Percentiles rank a stretch among this genome's conserved stretches.
phyloP scores from a whole-genome alignment of 2,113 vertebrate genomes.

The Lophotis ruficrista region DNA sequence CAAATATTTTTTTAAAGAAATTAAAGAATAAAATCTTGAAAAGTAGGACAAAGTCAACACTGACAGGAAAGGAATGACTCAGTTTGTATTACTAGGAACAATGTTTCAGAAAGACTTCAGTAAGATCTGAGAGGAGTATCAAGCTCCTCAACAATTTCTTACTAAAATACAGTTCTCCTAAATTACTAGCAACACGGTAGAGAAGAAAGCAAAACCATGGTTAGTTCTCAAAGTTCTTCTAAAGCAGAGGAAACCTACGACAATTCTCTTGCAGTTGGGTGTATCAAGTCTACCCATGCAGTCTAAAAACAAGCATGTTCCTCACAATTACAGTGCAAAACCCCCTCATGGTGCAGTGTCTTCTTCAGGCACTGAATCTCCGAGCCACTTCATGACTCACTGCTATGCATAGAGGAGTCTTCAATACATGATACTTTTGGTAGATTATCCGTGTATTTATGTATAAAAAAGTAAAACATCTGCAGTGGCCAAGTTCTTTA shows the following conservation, averaged over 20 bases:
- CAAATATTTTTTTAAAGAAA: not conserved
- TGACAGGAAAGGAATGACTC: not conserved
- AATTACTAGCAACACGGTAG: not conserved
- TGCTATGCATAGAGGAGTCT: not conserved
- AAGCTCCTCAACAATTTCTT: not conserved
- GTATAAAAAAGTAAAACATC: not conserved
- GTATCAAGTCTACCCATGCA: not conserved
- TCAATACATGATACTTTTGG: not conserved
- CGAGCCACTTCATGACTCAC: not conserved
- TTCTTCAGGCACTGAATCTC: not conserved
- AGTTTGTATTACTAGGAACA: not conserved
- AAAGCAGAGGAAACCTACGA: not conserved
- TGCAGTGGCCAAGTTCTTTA: not conserved
- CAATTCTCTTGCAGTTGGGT: not conserved
- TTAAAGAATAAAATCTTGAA: not conserved
- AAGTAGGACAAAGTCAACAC: not conserved
- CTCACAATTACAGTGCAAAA: not conserved
- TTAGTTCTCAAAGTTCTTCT: not conserved
- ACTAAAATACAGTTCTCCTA: not conserved
- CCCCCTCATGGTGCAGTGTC: not conserved
- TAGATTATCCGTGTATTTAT: not conserved
- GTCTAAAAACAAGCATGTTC: not conserved
- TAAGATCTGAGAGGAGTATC: not conserved
- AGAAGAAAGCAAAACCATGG: not conserved
- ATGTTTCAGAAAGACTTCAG: not conserved